Conservation (phyloP, 1,140 invertebrate genomes). For the Apis cerana region DNA sequence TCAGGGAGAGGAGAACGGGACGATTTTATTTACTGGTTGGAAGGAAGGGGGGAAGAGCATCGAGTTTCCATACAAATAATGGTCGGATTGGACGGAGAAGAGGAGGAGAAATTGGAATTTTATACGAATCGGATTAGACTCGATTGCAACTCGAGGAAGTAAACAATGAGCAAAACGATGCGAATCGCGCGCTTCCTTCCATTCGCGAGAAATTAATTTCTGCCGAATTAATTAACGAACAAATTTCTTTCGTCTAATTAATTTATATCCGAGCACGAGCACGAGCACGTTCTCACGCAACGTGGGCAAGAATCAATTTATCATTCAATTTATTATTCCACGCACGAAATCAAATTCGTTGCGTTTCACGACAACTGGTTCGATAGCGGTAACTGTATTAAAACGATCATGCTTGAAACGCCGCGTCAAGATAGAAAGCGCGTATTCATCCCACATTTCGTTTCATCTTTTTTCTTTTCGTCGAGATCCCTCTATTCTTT, state of each 20-base stretch:
- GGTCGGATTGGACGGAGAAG: too few species aligned
- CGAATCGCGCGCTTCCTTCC: not conserved
- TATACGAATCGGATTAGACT: not conserved
- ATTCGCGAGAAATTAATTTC: conserved; percentile 7
- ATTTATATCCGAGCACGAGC: not conserved
- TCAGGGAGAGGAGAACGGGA: too few species aligned
- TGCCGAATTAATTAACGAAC: conserved; percentile 14
- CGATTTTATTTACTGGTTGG: too few species aligned
- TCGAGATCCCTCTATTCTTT: conserved; percentile 28
- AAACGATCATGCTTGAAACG: conserved; percentile 16
- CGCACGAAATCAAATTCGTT: too few species aligned
- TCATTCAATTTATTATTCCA: too few species aligned
- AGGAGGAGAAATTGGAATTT: too few species aligned
- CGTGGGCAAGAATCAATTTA: too few species aligned
- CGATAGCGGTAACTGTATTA: not conserved
- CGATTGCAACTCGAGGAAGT: not conserved
- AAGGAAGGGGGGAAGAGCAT: too few species aligned
- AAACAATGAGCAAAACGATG: conserved; percentile 12
- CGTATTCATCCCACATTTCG: conserved; percentile 21
- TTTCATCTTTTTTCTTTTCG: not conserved
- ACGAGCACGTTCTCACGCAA: conserved; percentile 19
- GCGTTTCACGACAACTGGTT: not conserved
- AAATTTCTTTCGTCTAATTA: not conserved
- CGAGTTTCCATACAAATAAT: too few species aligned
- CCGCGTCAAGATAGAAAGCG: conserved; percentile 28